Base-by-base conservation (phyloP, 2,888 invertebrate species). In the Eudemis profundana region DNA sequence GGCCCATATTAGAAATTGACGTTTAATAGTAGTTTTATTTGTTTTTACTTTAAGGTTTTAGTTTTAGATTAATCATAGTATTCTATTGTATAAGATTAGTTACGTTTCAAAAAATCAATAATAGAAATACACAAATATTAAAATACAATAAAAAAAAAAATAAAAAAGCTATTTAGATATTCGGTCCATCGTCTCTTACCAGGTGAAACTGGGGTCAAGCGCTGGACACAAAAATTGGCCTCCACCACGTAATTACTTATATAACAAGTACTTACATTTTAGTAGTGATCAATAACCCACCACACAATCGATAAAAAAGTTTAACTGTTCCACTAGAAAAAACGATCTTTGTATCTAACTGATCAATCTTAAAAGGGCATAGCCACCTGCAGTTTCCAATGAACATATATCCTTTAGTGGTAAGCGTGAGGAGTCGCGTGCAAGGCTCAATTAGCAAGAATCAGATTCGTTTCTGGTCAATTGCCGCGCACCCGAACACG, bases 401-500 rank as follows among this genome's bases (percentile, higher is more conserved):
- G 33, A 4, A 29, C 50, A 33, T 29, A 33, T 0, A 19, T 33
- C 50, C 17, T 50, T 50, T 50, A 1, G 7, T 10, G 12, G 14
- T 17, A 10, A 29, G 10, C 15, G 10, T 19, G n/a, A 0, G 3
- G 3, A 14, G 50, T 50, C 50, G 50, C 50, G 50, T 50, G 50
- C 50, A 17, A 17, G n/a, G 33, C 17, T 29, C 54, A 54, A 54
- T 42, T 29, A 56, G 15, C 17, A 19, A 2, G 44, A 56, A 56
- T 56, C 56, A 44, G 29, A 44, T n/a, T 40, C 42, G 56, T 44
- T 56, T 46, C 46, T 56, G 44, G 56, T 29, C 56, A 56, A 56
- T 56, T 56, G 56, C 29, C 17, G 3, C 29, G 42, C 29, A 42
- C 1, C 27, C 54, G n/a, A 53, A 53, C 51, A 56, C 54, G 44